phyloP scores from a whole-genome alignment of 2,113 vertebrate genomes.

The Gymnogyps californianus region DNA sequence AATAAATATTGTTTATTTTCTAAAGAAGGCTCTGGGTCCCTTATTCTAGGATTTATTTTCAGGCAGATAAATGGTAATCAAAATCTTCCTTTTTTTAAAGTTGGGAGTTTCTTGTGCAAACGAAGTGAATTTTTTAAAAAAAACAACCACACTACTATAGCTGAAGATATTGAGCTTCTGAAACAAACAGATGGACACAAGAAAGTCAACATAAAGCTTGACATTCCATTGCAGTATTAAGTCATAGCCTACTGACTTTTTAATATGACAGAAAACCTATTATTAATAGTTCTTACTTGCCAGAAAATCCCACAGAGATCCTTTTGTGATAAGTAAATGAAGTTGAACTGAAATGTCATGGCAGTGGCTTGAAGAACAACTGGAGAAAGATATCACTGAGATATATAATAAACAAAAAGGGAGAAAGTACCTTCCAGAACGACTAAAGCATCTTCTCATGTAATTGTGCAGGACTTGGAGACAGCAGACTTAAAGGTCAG shows the following conservation, averaged over 20 bases:
- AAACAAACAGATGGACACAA: neutral
- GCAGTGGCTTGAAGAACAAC: neutral
- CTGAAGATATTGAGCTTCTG: neutral
- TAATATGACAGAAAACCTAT: neutral
- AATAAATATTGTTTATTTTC: neutral
- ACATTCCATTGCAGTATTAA: neutral
- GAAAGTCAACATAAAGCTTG: neutral
- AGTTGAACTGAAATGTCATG: neutral
- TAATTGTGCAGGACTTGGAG: neutral
- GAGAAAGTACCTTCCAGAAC: neutral
- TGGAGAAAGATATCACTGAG: neutral
- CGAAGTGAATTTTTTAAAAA: neutral
- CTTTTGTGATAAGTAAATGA: neutral
- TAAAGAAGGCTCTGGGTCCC: neutral
- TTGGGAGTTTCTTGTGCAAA: neutral
- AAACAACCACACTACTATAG: neutral
- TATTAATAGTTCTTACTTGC: neutral
- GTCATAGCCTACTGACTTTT: neutral
- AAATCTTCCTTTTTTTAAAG: neutral
- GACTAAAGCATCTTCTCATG: neutral
- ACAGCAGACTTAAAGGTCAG: neutral
- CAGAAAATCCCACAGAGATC: neutral
- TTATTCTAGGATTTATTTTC: neutral
- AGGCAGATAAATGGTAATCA: neutral
- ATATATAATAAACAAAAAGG: neutral